Base-by-base conservation (phyloP, 2,797 vertebrate species). In the Pelobates cultripes region DNA sequence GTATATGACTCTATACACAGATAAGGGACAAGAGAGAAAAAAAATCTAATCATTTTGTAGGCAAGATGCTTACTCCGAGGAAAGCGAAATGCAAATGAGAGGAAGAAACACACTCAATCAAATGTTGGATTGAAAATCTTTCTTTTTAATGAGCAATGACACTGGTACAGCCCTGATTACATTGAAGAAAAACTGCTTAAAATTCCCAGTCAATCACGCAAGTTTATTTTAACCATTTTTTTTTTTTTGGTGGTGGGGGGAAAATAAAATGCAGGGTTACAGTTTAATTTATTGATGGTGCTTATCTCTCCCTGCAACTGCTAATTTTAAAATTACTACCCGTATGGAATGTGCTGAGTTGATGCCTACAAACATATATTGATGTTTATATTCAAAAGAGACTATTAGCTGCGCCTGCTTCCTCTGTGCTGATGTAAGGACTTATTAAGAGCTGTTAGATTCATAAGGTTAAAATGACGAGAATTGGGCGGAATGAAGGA, bases 201-300 rank as follows among this genome's bases (percentile, higher is more conserved):
- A 92, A 94, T 93, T 93, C 92, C 90, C 92, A 92, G 93, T 94
- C 92, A 94, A 94, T 92, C 92, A 94, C 90, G 89, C 87, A 91
- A 91, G 90, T 90, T 94, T 93, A 93, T 93, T 94, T 93, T 93
- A 94, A 93, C 92, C 93, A 93, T 93, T 93, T 90, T 90, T 51
- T 89, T 57, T 57, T 57, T 14, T 10, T 57, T 57, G 55, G 3
- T 7, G 45, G 5, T 57, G 88, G 90, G 89, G 90, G 45, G 1
- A 28, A 28, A 28, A 28, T 28, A 92, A 92, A 92, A 89, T 82
- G 70, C 86, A 85, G 84, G 84, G 87, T 92, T 91, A 90, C 84
- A 86, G 87, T 87, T 91, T 89, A 88, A 89, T 92, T 91, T 92
- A 88, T 85, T 88, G 92, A 90, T 89, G 81, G 87, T 90, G 86